A percentile compares a stretch with the other conserved stretches of the same genome.
Evolutionary conservation across 2,888 invertebrate genomes (phyloP).

Genomic region (Hedya salicella): DNA sequence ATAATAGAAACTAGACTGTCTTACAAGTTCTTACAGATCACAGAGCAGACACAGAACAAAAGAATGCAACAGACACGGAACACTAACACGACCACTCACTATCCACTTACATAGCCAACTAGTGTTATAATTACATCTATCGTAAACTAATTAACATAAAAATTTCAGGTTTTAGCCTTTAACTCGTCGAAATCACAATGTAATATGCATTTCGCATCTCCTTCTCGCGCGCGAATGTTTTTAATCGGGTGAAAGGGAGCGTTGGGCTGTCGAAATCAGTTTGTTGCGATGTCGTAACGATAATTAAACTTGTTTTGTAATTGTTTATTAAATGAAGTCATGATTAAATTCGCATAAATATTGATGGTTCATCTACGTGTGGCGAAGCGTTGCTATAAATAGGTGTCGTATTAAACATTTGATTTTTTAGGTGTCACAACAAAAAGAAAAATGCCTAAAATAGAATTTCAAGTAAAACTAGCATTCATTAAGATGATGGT

Average conservation of each 20-base stretch:
- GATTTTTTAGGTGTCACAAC: slow-evolving; percentile 18
- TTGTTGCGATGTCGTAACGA: slow-evolving; percentile 62
- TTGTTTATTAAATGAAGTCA: slow-evolving; percentile 46
- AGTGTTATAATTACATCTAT: slow-evolving; percentile 76
- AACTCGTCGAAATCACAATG: slow-evolving; percentile 72
- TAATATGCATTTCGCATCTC: slow-evolving; percentile 63
- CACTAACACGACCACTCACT: slow-evolving; percentile 73
- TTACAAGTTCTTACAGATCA: not conserved
- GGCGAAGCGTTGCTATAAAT: slow-evolving; percentile 11
- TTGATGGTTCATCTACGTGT: slow-evolving; percentile 13
- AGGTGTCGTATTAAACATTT: not conserved
- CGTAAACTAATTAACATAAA: slow-evolving; percentile 81
- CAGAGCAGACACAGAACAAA: slow-evolving; percentile 31
- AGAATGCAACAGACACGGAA: slow-evolving; percentile 52
- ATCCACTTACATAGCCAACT: slow-evolving; percentile 69
- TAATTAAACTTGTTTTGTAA: slow-evolving; percentile 55
- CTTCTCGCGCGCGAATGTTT: slow-evolving; percentile 58
- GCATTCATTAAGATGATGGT: not conserved
- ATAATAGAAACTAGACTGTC: not conserved
- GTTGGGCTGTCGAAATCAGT: slow-evolving; percentile 65
- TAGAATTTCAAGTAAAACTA: not conserved
- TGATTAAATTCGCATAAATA: slow-evolving; percentile 31
- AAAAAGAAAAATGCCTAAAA: not conserved
- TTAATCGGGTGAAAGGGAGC: slow-evolving; percentile 58
- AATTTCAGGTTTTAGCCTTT: slow-evolving; percentile 82